Evolutionary conservation across 2,113 vertebrate species (phyloP).

Genomic region (Clupea harengus): DNA sequence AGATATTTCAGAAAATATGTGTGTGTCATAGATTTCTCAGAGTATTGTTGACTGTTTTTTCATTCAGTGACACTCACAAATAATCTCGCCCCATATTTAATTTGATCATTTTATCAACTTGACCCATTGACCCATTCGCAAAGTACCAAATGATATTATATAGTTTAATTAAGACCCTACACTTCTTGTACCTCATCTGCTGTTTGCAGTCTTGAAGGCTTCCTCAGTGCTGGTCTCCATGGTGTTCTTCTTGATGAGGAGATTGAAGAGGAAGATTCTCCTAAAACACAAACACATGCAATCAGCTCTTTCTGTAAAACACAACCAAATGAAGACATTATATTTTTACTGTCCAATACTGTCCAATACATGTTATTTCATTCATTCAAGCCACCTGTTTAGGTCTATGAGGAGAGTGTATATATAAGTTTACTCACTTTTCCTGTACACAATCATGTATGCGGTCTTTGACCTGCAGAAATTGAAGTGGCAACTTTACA

Average conservation of each 20-base stretch:
- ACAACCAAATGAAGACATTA: no score
- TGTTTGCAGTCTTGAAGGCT: neutral
- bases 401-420: neutral
- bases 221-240: neutral
- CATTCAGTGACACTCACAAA: no score
- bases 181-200: neutral
- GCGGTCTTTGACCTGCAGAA: conserved; percentile 49
- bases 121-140: no score
- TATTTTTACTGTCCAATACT: no score
- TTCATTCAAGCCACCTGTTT: neutral
- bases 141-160: no score
- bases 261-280: neutral
- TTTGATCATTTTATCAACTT: no score
- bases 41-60: no score
- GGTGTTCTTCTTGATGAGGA: neutral
- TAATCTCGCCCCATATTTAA: no score
- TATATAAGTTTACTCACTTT: conserved; percentile 27
- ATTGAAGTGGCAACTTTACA: neutral
- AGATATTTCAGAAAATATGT: no score
- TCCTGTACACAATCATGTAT: conserved; percentile 39
- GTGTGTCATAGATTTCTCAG: no score
- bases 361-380: neutral
- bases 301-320: neutral
- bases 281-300: neutral
- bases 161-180: neutral